These are phyloP conservation scores for Epizoanthus ramosus DNA, from an alignment of 92 coral and sea anemone species.

Conservation along the genomic window DNA sequence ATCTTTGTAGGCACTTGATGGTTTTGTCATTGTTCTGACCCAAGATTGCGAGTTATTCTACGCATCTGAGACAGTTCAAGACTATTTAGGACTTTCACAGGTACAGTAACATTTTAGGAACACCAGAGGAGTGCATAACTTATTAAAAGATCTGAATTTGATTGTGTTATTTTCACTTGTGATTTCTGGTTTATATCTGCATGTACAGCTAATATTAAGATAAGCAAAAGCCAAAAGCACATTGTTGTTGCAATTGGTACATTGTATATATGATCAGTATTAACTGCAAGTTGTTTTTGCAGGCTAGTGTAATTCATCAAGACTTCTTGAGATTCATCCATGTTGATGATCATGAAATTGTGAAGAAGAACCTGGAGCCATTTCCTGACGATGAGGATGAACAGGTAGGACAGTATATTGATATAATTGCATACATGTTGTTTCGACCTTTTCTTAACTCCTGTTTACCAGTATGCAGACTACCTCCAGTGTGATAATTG, in stretches of 20 bases:
- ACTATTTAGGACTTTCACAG: constrained; percentile 96
- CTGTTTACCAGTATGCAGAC: too few species aligned
- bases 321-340: constrained; percentile 96
- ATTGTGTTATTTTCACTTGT: too few species aligned
- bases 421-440: too few species aligned
- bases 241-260: too few species aligned
- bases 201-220: too few species aligned
- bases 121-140: too few species aligned
- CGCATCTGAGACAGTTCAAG: constrained; percentile 97
- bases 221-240: too few species aligned
- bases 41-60: constrained; percentile 93
- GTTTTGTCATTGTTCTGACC: constrained; percentile 94
- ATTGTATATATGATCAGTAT: too few species aligned
- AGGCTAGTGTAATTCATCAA: constrained; percentile 99
- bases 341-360: constrained; percentile 88
- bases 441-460: too few species aligned
- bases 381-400: constrained; percentile 58
- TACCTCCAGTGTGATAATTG: too few species aligned
- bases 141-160: too few species aligned
- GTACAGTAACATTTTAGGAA: constrained; percentile 39
- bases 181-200: too few species aligned
- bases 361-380: constrained; percentile 81
- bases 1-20: constrained; percentile 89
- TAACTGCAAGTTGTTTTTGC: neutral
- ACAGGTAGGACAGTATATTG: neutral